phyloP scores from a whole-genome alignment of 2,113 vertebrate genomes.

The Delphinapterus leucas region DNA sequence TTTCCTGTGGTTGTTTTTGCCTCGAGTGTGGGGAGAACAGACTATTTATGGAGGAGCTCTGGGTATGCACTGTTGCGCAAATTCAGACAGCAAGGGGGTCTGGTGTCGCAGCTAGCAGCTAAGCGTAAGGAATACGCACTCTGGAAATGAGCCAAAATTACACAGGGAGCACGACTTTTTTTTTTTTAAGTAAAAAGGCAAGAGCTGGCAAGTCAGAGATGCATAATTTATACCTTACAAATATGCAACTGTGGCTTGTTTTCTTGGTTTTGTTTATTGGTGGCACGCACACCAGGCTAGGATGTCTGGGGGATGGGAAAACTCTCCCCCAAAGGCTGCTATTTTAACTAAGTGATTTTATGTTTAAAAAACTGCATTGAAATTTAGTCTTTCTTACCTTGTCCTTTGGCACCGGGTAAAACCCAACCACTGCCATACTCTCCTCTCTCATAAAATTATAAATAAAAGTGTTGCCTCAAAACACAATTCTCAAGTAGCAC shows the following conservation, averaged over 20 bases:
- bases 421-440: not conserved
- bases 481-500: slow-evolving; percentile 7
- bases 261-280: not conserved
- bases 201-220: slow-evolving; percentile 68
- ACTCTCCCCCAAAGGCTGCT: not conserved
- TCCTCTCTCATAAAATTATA: not conserved
- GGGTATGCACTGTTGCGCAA: slow-evolving; percentile 82
- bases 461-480: not conserved
- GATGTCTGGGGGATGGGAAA: not conserved
- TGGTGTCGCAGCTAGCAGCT: slow-evolving; percentile 68
- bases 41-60: slow-evolving; percentile 86
- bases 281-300: not conserved
- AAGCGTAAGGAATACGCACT: slow-evolving; percentile 74
- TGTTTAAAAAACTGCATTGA: not conserved
- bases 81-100: slow-evolving; percentile 78
- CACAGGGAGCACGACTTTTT: slow-evolving; percentile 6
- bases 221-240: slow-evolving; percentile 67
- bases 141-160: slow-evolving; percentile 77
- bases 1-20: slow-evolving; percentile 84
- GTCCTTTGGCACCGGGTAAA: not conserved
- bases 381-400: not conserved
- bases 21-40: slow-evolving; percentile 76
- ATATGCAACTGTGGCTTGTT: slow-evolving; percentile 58
- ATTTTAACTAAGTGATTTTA: not conserved
- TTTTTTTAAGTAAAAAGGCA: not conserved